Evolutionary conservation across 2,888 invertebrate genomes (phyloP).

Genomic region (Tipula helvola): DNA sequence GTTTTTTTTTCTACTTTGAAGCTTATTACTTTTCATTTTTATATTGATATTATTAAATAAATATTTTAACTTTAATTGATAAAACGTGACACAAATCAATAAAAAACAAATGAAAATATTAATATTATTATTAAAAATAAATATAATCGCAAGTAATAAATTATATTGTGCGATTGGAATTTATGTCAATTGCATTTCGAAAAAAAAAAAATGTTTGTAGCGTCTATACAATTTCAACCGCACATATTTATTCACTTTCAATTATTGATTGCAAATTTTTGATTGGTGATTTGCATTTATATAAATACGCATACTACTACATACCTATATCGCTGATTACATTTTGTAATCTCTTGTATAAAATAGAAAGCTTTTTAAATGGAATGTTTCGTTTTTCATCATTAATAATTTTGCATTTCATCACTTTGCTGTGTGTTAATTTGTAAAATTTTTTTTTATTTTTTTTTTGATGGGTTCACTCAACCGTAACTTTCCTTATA

Average conservation of each 20-base stretch:
- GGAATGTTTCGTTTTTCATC: background rate
- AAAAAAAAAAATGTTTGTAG: background rate
- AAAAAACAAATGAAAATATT: background rate
- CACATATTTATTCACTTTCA: background rate
- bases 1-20: background rate
- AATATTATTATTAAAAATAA: background rate
- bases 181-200: background rate
- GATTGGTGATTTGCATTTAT: background rate
- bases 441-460: background rate
- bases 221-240: background rate
- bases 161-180: background rate
- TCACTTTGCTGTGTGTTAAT: background rate
- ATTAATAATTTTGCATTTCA: background rate
- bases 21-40: background rate
- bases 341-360: background rate
- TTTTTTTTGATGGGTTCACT: background rate
- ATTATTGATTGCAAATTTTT: background rate
- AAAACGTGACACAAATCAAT: conserved; percentile 4
- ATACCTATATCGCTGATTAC: background rate
- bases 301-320: background rate
- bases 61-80: background rate
- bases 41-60: background rate
- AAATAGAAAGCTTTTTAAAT: background rate
- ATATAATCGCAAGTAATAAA: background rate
- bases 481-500: background rate